Conservation (phyloP, 2,113 vertebrate species). For the Halcyon malimbica region DNA sequence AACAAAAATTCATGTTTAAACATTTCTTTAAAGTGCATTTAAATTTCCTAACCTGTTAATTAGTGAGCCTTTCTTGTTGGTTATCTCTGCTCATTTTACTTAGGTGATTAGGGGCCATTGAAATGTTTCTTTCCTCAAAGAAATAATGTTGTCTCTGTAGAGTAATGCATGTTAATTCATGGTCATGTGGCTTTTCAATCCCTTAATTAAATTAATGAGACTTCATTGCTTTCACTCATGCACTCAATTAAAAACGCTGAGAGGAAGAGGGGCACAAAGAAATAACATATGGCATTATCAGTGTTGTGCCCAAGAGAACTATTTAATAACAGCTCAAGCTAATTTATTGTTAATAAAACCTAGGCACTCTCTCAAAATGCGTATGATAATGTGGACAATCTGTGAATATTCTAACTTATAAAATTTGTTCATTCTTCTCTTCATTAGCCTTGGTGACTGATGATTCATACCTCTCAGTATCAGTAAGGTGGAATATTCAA, state of each 20-base stretch:
- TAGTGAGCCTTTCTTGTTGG: background rate
- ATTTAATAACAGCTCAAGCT: constrained; percentile 40
- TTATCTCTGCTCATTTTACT: background rate
- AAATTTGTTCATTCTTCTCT: background rate
- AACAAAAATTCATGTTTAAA: background rate
- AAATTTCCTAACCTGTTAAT: background rate
- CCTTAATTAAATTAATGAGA: constrained; percentile 72
- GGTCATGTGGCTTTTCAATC: background rate
- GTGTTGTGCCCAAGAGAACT: constrained; percentile 20
- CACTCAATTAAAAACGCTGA: constrained; percentile 22
- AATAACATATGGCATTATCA: constrained; percentile 38
- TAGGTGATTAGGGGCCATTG: background rate
- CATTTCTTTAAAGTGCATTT: background rate
- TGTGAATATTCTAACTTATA: background rate
- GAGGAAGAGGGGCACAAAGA: background rate
- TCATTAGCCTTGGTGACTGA: background rate
- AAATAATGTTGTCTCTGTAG: background rate
- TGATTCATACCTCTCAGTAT: background rate
- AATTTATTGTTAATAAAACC: constrained; percentile 54
- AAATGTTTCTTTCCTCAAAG: constrained; percentile 15
- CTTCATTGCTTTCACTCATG: constrained; percentile 40
- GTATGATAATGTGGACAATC: background rate
- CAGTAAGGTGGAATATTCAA: background rate
- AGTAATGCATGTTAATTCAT: constrained; percentile 35
- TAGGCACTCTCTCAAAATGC: background rate